A percentile compares a stretch with the other conserved stretches of the same genome.
These are phyloP conservation scores for Hetaerina americana DNA, from an alignment of 1,140 invertebrate species.

Conservation along the genomic window DNA sequence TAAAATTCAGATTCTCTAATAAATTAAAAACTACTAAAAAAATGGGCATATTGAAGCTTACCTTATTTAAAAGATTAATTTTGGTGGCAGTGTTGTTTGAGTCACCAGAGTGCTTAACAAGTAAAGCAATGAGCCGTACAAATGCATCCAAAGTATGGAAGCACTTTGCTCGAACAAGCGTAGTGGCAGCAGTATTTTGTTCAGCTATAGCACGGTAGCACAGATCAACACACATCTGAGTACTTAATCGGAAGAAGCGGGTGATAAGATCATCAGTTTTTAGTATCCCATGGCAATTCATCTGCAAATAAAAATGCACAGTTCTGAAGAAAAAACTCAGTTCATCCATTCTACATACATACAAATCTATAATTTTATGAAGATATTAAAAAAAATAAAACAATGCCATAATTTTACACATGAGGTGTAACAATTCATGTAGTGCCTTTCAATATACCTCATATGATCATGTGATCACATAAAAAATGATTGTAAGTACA, in stretches of 20 bases:
- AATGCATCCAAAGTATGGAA: slow-evolving; percentile 93
- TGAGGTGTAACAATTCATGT: no score
- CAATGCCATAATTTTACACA: no score
- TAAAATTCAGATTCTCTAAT: no score
- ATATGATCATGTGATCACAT: no score
- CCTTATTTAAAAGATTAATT: slow-evolving; percentile 93
- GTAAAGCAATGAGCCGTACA: slow-evolving; percentile 80
- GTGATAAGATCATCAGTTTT: slow-evolving; percentile 97
- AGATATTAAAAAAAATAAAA: no score
- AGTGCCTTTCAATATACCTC: no score
- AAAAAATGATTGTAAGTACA: no score
- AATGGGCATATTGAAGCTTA: no score
- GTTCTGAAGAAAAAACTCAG: no score
- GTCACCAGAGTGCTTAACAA: slow-evolving; percentile 93
- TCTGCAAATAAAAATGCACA: slow-evolving; percentile 46
- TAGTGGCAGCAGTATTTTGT: slow-evolving; percentile 36
- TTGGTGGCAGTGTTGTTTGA: slow-evolving; percentile 81
- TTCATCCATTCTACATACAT: no score
- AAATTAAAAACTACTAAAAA: no score
- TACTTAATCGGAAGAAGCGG: slow-evolving; percentile 91
- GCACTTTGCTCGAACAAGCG: slow-evolving; percentile 73
- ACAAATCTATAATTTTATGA: no score
- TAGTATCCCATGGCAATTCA: slow-evolving; percentile 92
- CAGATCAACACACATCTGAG: slow-evolving; percentile 92
- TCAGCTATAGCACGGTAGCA: slow-evolving; percentile 67